Percentiles rank a stretch among this genome's conserved stretches.
These are phyloP conservation scores for Heteromormyrus szaboi DNA, from an alignment of 2,797 vertebrate genomes.

Conservation along the genomic window DNA sequence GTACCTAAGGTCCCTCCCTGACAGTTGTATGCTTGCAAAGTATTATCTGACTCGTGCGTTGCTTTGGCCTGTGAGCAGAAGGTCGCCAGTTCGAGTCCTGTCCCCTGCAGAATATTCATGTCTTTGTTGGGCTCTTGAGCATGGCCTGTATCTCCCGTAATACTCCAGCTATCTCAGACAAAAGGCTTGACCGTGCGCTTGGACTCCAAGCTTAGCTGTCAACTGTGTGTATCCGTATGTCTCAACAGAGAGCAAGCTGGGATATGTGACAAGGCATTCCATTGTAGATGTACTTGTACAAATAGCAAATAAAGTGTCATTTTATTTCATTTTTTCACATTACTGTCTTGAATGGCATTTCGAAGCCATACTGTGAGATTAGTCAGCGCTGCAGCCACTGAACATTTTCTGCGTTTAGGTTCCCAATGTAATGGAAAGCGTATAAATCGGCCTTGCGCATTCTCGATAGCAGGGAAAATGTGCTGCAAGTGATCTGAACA, in stretches of 20 bases:
- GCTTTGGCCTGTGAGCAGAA: background rate
- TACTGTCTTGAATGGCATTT: background rate
- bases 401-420: background rate
- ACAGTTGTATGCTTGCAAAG: background rate
- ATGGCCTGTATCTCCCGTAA: background rate
- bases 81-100: background rate
- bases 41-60: background rate
- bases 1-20: background rate
- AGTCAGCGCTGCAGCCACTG: background rate
- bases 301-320: background rate
- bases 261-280: background rate
- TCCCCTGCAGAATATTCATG: background rate
- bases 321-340: background rate
- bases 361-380: background rate
- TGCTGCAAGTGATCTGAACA: background rate
- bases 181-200: background rate
- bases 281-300: background rate
- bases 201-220: background rate
- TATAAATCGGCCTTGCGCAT: background rate
- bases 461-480: background rate
- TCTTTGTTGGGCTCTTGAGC: background rate
- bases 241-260: background rate
- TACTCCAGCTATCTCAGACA: background rate
- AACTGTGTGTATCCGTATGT: background rate
- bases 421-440: background rate